Percentiles rank a stretch among this genome's conserved stretches.
phyloP scores from a whole-genome alignment of 2,113 vertebrate species.

The Amblyornis subalaris region DNA sequence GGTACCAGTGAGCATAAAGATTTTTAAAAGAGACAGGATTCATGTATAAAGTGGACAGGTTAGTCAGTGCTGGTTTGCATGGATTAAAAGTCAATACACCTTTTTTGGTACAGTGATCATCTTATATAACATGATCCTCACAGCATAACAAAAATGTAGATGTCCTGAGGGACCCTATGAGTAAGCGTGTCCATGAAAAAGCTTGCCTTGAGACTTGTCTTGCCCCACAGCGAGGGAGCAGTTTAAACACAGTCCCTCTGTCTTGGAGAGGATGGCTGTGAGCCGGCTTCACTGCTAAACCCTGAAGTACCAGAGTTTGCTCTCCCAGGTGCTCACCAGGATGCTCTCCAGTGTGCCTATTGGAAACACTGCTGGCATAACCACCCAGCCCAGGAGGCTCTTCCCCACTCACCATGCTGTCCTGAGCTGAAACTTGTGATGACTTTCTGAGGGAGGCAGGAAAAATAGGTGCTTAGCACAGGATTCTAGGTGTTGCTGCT shows the following conservation, averaged over 20 bases:
- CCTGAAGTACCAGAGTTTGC: accelerated
- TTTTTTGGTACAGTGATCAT: neutral
- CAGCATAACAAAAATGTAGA: neutral
- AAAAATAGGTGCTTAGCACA: neutral
- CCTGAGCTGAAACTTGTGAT: neutral
- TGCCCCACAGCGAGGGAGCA: neutral
- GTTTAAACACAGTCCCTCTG: neutral
- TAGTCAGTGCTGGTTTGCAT: neutral
- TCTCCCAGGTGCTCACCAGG: neutral
- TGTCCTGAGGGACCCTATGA: neutral
- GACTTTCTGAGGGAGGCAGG: neutral
- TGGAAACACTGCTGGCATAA: neutral
- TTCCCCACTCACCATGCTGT: accelerated
- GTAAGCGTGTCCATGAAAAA: neutral
- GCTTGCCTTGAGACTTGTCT: neutral
- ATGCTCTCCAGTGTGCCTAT: neutral
- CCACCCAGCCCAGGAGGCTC: neutral
- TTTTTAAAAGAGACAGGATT: neutral
- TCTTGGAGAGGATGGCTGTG: neutral
- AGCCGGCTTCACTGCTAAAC: accelerated
- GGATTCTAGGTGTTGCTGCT: neutral
- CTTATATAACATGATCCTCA: neutral
- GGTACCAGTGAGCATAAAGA: neutral
- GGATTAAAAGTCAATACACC: neutral
- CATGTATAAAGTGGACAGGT: neutral